Evolutionary conservation across 2,797 vertebrate genomes (phyloP).

Genomic region (Trichosurus vulpecula): DNA sequence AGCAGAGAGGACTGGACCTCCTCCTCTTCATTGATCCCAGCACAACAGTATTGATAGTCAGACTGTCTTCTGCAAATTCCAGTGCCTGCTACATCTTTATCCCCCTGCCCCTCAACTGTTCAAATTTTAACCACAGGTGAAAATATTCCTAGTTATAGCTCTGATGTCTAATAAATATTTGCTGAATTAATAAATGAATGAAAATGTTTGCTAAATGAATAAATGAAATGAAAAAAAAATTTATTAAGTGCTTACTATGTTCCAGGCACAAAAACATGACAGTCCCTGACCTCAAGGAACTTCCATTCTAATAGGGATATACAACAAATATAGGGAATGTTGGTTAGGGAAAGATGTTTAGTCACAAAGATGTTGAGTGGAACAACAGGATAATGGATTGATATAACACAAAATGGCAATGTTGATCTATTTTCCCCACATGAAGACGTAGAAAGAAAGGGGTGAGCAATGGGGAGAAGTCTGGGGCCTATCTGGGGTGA

Average conservation of each 20-base stretch:
- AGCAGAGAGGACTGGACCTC: neutral
- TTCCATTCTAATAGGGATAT: neutral
- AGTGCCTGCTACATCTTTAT: neutral
- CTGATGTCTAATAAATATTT: neutral
- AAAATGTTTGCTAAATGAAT: neutral
- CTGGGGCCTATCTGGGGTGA: neutral
- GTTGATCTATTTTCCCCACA: too few species aligned
- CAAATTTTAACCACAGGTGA: neutral
- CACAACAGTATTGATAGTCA: neutral
- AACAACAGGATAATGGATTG: neutral
- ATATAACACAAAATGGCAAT: neutral
- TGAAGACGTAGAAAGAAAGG: too few species aligned
- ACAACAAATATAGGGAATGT: neutral
- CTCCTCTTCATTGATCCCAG: neutral
- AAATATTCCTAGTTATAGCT: neutral
- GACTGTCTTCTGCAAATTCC: neutral
- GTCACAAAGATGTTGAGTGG: neutral
- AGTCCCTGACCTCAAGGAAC: neutral
- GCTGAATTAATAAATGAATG: neutral
- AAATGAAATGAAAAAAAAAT: neutral
- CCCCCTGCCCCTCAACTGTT: neutral
- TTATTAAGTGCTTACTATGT: neutral
- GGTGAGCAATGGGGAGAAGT: too few species aligned
- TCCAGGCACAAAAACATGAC: neutral
- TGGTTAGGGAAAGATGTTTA: neutral